phyloP scores from a whole-genome alignment of 2,113 vertebrate genomes.

The Ophthalmotilapia sp. region DNA sequence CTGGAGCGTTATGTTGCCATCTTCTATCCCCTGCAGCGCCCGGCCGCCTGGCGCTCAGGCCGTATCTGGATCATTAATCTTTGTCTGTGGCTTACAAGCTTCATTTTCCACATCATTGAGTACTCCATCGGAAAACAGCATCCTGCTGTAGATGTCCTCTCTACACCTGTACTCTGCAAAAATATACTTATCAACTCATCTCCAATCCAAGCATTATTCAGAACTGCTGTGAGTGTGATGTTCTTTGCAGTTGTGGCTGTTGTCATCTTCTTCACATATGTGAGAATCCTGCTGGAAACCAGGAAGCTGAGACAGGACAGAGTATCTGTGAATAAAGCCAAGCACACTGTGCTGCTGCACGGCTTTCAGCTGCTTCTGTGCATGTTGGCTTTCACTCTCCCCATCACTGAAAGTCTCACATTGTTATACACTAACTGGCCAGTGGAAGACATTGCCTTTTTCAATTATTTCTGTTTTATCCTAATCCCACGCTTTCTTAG shows the following conservation, averaged over 20 bases:
- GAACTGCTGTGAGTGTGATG: constrained; percentile 29
- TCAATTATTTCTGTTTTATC: constrained; percentile 65
- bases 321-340: constrained; percentile 58
- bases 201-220: constrained; percentile 48
- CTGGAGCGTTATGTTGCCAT: constrained; percentile 75
- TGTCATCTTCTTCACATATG: constrained; percentile 69
- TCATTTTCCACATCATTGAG: constrained; percentile 8
- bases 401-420: constrained; percentile 47
- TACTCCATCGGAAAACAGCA: constrained; percentile 4
- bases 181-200: neutral
- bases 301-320: constrained; percentile 57
- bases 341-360: constrained; percentile 70
- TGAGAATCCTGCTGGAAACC: constrained; percentile 67
- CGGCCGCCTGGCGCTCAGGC: constrained; percentile 55
- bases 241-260: constrained; percentile 57
- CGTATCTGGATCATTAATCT: constrained; percentile 64
- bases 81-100: constrained; percentile 55
- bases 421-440: neutral
- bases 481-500: constrained; percentile 68
- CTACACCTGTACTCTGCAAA: constrained; percentile 40
- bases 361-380: constrained; percentile 69
- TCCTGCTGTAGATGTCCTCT: neutral
- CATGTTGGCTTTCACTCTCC: constrained; percentile 57
- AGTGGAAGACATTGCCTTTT: constrained; percentile 41
- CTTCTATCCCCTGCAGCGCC: constrained; percentile 60